Percentiles rank a stretch among this genome's conserved stretches.
These are phyloP conservation scores for Sepiola atlantica DNA, from an alignment of 2,888 invertebrate genomes.

Conservation along the genomic window DNA sequence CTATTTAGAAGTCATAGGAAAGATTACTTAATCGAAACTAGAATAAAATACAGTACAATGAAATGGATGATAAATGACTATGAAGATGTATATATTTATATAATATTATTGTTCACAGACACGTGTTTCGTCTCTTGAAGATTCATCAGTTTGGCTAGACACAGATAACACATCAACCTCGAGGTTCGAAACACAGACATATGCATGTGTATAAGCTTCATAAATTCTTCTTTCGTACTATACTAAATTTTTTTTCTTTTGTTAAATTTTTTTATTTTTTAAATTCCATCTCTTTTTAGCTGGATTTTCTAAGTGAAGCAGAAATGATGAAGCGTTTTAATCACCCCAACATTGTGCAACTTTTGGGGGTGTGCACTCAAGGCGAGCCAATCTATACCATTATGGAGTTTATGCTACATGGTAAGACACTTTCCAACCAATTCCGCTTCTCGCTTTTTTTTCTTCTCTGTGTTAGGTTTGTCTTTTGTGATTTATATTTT, in stretches of 20 bases:
- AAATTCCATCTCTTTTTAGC: conserved; percentile 62
- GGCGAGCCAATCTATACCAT: conserved; percentile 91
- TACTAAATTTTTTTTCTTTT: not conserved
- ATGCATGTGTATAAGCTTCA: too few relatives aligned
- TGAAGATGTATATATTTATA: too few relatives aligned
- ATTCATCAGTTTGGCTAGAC: too few relatives aligned
- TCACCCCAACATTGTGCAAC: conserved; percentile 89
- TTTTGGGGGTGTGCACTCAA: conserved; percentile 90
- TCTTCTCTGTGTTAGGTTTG: not conserved
- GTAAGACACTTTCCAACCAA: conserved; percentile 65
- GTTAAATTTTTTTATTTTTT: not conserved
- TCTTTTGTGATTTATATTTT: not conserved
- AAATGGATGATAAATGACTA: too few relatives aligned
- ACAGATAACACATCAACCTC: too few relatives aligned
- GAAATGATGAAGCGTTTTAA: conserved; percentile 95
- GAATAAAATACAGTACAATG: too few relatives aligned
- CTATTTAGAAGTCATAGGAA: too few relatives aligned
- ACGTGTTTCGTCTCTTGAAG: too few relatives aligned
- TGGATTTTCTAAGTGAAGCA: conserved; percentile 93
- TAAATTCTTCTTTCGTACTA: not conserved
- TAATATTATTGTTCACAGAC: too few relatives aligned
- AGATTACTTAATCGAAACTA: too few relatives aligned
- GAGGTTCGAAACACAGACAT: too few relatives aligned
- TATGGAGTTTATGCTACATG: conserved; percentile 96
- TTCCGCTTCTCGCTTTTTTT: not conserved